Evolutionary conservation across 30 jellyfish, hydroid and myxozoan species (phyloP).

Genomic region (Turritopsis rubra): DNA sequence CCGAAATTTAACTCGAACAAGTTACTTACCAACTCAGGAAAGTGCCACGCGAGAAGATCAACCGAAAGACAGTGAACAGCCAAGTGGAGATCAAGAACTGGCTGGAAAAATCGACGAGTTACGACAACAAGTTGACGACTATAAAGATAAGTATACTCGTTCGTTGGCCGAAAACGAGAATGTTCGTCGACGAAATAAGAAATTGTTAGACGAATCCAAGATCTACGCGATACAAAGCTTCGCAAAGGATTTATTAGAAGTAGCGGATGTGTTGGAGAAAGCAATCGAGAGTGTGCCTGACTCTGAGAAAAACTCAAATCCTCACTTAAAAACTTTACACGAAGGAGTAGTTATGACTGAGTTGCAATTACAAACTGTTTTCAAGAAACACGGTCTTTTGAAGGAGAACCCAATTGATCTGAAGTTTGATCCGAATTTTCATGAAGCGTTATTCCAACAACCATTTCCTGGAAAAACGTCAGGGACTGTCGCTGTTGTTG

Average conservation of each 20-base stretch:
- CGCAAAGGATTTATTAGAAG: conserved; percentile 82
- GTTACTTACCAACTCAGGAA: neutral
- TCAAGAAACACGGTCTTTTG: conserved; percentile 65
- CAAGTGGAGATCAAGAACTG: conserved; percentile 37
- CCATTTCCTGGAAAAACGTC: conserved; percentile 74
- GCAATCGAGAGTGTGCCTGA: conserved; percentile 81
- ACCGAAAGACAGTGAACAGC: conserved; percentile 5
- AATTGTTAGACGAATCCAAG: conserved; percentile 73
- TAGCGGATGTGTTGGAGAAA: conserved; percentile 88
- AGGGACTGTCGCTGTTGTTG: conserved; percentile 91
- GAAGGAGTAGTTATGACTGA: conserved; percentile 91
- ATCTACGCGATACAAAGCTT: conserved; percentile 72
- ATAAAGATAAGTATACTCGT: conserved; percentile 79
- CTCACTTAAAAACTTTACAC: conserved; percentile 49
- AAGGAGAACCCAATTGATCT: conserved; percentile 73
- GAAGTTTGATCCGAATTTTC: conserved; percentile 96
- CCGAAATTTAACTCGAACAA: neutral
- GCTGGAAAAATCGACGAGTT: conserved; percentile 33
- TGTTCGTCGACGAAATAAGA: conserved; percentile 49
- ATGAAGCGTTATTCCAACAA: conserved; percentile 84
- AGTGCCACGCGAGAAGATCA: neutral
- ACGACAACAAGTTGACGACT: conserved; percentile 38
- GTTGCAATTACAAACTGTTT: conserved; percentile 74
- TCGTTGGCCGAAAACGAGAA: conserved; percentile 91
- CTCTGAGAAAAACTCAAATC: conserved; percentile 45